Evolutionary conservation across 2,888 invertebrate species (phyloP), one percentile per base, ranked within the genome.

Genomic region (Strigamia crassipes): DNA sequence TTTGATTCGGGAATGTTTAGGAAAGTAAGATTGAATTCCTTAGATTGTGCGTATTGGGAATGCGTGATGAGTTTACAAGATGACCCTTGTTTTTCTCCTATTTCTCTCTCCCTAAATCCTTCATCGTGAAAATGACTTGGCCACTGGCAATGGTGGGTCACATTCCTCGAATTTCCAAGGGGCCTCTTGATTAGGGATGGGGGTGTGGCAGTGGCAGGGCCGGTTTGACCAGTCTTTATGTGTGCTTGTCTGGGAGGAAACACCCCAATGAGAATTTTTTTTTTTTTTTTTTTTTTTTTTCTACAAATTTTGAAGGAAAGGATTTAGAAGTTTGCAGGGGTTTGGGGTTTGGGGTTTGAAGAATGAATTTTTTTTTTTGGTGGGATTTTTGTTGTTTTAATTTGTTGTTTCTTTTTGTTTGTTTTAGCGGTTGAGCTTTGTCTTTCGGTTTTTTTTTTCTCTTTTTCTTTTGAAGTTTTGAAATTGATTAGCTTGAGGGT

Each of bases 221-320:
- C 73, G 73, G 73, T 73, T 73, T 73, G 73, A 73, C 73, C 31
- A 73, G 27, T 73, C 73, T 73, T 73, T 73, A 56, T 56, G 56
- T 56, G n/a, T 27, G 31, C 31, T 73, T 73, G 73, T 73, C 73
- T 73, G 73, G n/a, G 31, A 73, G 31, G 23, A 73, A 73, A 73
- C 23, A 31, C 31, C 31, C 73, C 23, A 13, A 5, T 13, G 73
- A 73, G 23, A 73, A 15, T 15, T 31, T 12, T 13, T 73, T 73
- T 8, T 2, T 12, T 15, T 27, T 13, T 13, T 73, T 31, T 73
- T n/a, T n/a, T n/a, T n/a, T n/a, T n/a, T n/a, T n/a, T n/a, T n/a
- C n/a, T n/a, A n/a, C n/a, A n/a, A n/a, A n/a, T n/a, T 27, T n/a
- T n/a, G n/a, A 9, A 51, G n/a, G 6, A n/a, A 51, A 51, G 51